These are phyloP conservation scores for Nycticebus coucang DNA, from an alignment of 2,113 vertebrate genomes.

Conservation along the genomic window DNA sequence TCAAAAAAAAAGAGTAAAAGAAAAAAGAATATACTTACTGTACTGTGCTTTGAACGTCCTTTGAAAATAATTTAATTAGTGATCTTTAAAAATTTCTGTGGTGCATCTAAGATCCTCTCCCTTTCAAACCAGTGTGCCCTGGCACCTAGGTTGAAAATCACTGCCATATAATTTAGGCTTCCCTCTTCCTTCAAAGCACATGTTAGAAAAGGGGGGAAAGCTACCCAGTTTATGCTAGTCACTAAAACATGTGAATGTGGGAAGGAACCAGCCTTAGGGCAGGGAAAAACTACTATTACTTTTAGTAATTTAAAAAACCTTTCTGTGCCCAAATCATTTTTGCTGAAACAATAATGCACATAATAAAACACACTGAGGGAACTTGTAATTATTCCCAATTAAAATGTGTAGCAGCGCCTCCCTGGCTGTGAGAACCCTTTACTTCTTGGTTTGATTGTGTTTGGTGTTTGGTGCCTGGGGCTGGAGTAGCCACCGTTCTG, in stretches of 20 bases:
- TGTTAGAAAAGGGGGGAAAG: neutral
- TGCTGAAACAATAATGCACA: slow-evolving; percentile 48
- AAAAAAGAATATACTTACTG: no score
- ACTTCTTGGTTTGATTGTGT: slow-evolving; percentile 27
- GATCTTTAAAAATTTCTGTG: no score
- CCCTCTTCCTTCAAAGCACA: slow-evolving; percentile 7
- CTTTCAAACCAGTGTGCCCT: no score
- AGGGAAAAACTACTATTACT: neutral
- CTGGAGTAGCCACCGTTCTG: neutral
- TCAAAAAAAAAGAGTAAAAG: no score
- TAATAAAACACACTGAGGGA: slow-evolving; percentile 1
- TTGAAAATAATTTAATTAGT: no score
- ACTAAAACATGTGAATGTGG: neutral
- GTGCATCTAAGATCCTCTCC: no score
- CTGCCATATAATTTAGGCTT: slow-evolving; percentile 33
- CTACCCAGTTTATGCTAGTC: neutral
- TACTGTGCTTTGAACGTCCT: no score
- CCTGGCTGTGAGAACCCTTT: slow-evolving; percentile 22
- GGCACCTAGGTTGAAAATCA: no score
- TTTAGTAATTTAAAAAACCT: slow-evolving; percentile 9
- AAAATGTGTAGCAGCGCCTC: neutral
- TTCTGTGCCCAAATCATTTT: slow-evolving; percentile 28
- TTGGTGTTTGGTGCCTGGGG: neutral
- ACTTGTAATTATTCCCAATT: slow-evolving; percentile 53
- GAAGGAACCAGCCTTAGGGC: neutral